Percentiles rank a stretch among this genome's conserved stretches.
Conservation (phyloP, 2,888 invertebrate genomes). For the Allacma fusca region DNA sequence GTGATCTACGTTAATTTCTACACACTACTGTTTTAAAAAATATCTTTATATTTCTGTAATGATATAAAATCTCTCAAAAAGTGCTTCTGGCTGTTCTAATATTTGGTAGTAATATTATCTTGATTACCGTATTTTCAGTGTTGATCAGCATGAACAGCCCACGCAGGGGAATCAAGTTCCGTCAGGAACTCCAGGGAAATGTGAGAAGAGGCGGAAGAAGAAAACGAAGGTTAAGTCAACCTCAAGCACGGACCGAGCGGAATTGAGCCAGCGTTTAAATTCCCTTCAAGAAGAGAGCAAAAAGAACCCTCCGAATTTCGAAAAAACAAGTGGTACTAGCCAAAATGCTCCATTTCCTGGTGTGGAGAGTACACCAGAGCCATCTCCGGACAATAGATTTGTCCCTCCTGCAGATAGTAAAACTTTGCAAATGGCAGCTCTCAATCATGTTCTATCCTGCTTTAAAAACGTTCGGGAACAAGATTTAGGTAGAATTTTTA, state of each 20-base stretch:
- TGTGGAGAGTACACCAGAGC: conserved; percentile 31
- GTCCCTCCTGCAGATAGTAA: conserved; percentile 54
- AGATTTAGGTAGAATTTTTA: conserved; percentile 46
- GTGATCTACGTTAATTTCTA: no score
- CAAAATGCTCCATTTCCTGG: background rate
- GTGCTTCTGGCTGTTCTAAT: no score
- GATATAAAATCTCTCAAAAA: no score
- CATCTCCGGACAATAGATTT: conserved; percentile 45
- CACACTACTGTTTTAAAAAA: no score
- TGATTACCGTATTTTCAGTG: background rate
- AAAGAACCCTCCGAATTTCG: background rate
- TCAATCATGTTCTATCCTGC: conserved; percentile 62
- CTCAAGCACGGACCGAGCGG: background rate
- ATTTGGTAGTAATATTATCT: no score
- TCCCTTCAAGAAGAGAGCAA: background rate
- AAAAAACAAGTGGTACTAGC: background rate
- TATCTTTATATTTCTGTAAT: no score
- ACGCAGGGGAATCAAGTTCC: background rate
- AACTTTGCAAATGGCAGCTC: conserved; percentile 62
- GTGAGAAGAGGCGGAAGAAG: conserved; percentile 32
- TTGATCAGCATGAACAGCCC: conserved; percentile 13
- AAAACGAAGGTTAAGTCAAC: conserved; percentile 25
- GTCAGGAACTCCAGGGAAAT: background rate
- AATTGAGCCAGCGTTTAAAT: background rate
- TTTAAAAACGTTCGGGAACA: conserved; percentile 61